These are phyloP conservation scores for Brachypodius melanocephalos DNA, from an alignment of 2,113 vertebrate genomes.

Conservation along the genomic window DNA sequence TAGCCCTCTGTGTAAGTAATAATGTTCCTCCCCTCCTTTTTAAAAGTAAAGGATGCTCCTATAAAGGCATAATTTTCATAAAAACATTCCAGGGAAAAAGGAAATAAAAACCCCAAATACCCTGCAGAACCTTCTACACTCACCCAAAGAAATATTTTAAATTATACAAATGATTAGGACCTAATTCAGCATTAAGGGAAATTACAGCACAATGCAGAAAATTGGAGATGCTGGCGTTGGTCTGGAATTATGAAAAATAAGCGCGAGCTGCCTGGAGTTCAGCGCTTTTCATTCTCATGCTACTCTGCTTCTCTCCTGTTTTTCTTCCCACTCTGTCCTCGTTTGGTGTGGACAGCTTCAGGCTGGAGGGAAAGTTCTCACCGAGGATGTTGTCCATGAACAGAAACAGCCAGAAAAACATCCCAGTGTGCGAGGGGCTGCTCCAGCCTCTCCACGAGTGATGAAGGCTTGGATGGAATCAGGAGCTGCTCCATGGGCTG, in stretches of 20 bases:
- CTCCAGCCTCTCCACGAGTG: no score
- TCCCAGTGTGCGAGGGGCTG: background rate
- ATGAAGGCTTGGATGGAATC: rapidly evolving
- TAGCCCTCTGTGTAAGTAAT: background rate
- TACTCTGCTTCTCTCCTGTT: background rate
- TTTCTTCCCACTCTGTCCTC: background rate
- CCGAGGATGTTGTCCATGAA: rapidly evolving
- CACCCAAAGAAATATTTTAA: conserved; percentile 20
- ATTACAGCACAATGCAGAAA: conserved; percentile 1
- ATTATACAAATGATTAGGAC: conserved; percentile 39
- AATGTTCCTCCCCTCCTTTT: background rate
- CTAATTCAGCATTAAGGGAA: background rate
- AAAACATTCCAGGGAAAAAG: background rate
- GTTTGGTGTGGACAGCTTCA: background rate
- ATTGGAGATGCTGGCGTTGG: background rate
- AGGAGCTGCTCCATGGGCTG: background rate
- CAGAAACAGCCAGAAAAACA: background rate
- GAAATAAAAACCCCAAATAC: background rate
- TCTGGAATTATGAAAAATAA: background rate
- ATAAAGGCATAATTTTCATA: background rate
- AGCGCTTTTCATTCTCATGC: background rate
- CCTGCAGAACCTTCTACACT: background rate
- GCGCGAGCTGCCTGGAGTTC: background rate
- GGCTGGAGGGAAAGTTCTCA: background rate
- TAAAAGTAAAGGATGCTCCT: background rate